Percentiles rank a stretch among this genome's conserved stretches.
Evolutionary conservation across 1,140 invertebrate species (phyloP).

Genomic region (Cecropterus lyciades): DNA sequence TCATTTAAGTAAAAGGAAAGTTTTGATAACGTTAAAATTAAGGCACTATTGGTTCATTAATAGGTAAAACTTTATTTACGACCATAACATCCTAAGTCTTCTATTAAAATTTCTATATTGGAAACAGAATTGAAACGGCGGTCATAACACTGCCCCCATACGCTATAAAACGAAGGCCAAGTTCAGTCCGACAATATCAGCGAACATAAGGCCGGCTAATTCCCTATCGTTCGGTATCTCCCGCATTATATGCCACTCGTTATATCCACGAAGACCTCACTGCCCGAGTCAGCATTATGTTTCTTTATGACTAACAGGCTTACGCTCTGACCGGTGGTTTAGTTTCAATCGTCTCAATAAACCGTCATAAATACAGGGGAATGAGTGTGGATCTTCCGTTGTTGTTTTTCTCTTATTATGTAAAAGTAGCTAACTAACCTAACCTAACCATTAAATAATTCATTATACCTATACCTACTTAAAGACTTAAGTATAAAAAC

Average conservation of each 20-base stretch:
- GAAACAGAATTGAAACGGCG: too few relatives aligned
- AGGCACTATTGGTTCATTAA: too few relatives aligned
- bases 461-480: too few relatives aligned
- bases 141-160: neutral
- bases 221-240: conserved; percentile 11
- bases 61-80: too few relatives aligned
- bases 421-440: too few relatives aligned
- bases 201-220: conserved; percentile 15
- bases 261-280: conserved; percentile 2
- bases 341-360: conserved; percentile 27
- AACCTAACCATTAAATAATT: too few relatives aligned
- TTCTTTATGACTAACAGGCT: conserved; percentile 29
- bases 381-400: conserved; percentile 6
- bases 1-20: too few relatives aligned
- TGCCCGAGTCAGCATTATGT: conserved; percentile 10
- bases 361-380: conserved; percentile 2
- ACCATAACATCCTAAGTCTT: too few relatives aligned
- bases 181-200: conserved; percentile 18
- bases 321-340: conserved; percentile 11
- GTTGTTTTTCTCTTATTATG: neutral
- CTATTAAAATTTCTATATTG: too few relatives aligned
- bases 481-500: too few relatives aligned
- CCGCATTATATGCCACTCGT: neutral
- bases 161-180: conserved; percentile 17
- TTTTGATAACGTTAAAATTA: too few relatives aligned